phyloP scores from a whole-genome alignment of 2,888 invertebrate species.

The Poecilus cupreus region DNA sequence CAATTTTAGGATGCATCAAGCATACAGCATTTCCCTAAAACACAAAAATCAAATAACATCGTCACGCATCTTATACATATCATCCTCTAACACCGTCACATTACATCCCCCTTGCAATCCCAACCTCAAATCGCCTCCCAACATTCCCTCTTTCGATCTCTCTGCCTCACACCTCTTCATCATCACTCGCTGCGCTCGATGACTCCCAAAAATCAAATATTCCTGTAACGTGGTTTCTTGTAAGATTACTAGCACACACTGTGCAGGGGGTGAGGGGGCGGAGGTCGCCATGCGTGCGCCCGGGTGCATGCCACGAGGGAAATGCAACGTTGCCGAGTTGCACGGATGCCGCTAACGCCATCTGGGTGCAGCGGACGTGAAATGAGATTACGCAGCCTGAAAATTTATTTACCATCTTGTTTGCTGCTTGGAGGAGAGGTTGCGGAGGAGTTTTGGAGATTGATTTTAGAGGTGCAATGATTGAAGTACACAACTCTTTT shows the following conservation, averaged over 20 bases:
- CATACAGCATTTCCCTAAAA: slow-evolving; percentile 10
- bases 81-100: slow-evolving; percentile 14
- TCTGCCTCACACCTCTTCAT: slow-evolving; percentile 16
- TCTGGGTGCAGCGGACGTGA: slow-evolving; percentile 62
- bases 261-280: background rate
- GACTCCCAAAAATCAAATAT: slow-evolving; percentile 57
- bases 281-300: background rate
- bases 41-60: slow-evolving; percentile 18
- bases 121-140: background rate
- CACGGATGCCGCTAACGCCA: slow-evolving; percentile 68
- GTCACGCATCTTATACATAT: slow-evolving; percentile 30
- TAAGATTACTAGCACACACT: slow-evolving; percentile 42
- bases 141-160: background rate
- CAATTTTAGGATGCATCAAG: no score
- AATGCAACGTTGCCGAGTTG: slow-evolving; percentile 67
- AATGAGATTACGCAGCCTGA: slow-evolving; percentile 54
- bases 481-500: background rate
- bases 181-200: slow-evolving; percentile 6
- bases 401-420: slow-evolving; percentile 56
- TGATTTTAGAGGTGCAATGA: background rate
- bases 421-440: background rate
- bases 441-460: background rate
- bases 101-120: background rate
- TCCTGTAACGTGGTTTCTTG: slow-evolving; percentile 53
- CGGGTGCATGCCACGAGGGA: slow-evolving; percentile 23